A percentile compares a stretch with the other conserved stretches of the same genome.
These are phyloP conservation scores for Cynopterus brachyotis DNA, from an alignment of 2,113 vertebrate species.

Conservation along the genomic window DNA sequence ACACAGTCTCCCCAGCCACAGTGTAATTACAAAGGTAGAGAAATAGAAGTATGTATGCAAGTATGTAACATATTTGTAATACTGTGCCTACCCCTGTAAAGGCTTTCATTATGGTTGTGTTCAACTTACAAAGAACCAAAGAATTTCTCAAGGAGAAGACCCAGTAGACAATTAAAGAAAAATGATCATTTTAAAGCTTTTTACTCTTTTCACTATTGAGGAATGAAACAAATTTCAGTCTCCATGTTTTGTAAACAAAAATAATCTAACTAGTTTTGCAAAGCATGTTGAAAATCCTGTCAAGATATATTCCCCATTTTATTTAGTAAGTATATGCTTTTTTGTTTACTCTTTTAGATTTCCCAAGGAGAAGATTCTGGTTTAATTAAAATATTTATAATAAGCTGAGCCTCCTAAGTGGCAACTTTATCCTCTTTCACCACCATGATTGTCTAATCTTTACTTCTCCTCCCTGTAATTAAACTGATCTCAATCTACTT, in stretches of 20 bases:
- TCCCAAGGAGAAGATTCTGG: not conserved
- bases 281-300: slow-evolving; percentile 22
- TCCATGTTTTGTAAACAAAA: slow-evolving; percentile 4
- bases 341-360: slow-evolving; percentile 39
- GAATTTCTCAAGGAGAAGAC: not conserved
- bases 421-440: slow-evolving; percentile 26
- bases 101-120: not conserved
- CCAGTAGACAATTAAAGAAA: not conserved
- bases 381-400: slow-evolving; percentile 61
- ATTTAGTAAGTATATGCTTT: slow-evolving; percentile 3
- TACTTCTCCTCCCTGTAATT: slow-evolving; percentile 52
- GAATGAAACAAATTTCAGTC: slow-evolving; percentile 25
- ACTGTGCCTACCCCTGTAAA: not conserved
- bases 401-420: slow-evolving; percentile 37
- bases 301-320: not conserved
- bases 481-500: not conserved
- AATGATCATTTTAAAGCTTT: slow-evolving; percentile 8
- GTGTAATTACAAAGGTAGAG: not conserved
- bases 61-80: not conserved
- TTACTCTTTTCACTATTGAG: not conserved
- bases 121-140: not conserved
- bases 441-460: slow-evolving; percentile 32
- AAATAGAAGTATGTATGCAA: slow-evolving; percentile 5
- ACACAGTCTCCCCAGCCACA: not conserved
- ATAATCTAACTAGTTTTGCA: slow-evolving; percentile 26